Conservation (phyloP, 1,140 invertebrate species). For the Sminthurinus signatus region DNA sequence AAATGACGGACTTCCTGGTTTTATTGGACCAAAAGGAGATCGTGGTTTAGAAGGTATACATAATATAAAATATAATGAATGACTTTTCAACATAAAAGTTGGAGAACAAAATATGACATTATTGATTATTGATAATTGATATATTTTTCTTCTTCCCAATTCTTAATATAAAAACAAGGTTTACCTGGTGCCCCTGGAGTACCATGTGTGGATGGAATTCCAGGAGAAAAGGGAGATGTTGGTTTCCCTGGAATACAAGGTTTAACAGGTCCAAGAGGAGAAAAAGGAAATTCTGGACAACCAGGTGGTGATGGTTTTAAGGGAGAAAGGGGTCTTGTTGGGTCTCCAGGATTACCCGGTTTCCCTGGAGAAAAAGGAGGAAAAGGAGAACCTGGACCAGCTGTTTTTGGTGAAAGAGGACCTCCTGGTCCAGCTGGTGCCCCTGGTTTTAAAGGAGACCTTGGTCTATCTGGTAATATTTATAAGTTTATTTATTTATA, state of each 20-base stretch:
- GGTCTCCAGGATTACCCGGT: constrained; percentile 38
- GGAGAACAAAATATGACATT: no score
- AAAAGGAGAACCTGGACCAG: constrained; percentile 61
- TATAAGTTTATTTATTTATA: no score
- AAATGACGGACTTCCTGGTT: constrained; percentile 45
- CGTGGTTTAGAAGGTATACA: constrained; percentile 56
- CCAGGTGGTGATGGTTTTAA: constrained; percentile 41
- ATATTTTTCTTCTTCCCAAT: no score
- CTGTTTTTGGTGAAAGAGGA: constrained; percentile 57
- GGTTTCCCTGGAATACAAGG: constrained; percentile 41
- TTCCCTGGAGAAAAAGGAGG: constrained; percentile 41
- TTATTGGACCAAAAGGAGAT: constrained; percentile 46
- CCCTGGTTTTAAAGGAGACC: constrained; percentile 51
- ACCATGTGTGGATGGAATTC: constrained; percentile 41
- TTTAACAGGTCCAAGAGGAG: constrained; percentile 16
- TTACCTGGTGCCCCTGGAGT: constrained; percentile 41
- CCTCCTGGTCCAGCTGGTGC: constrained; percentile 54
- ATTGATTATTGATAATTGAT: no score
- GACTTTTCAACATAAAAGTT: no score
- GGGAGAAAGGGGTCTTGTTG: constrained; percentile 44
- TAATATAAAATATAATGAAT: no score
- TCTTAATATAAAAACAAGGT: no score
- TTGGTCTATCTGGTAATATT: constrained; percentile 61
- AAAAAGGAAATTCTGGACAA: constrained; percentile 12
- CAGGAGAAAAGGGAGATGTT: constrained; percentile 45